Evolutionary conservation across 1,140 invertebrate species (phyloP), one percentile per base, ranked within the genome.

Genomic region (Listronotus oregonensis): DNA sequence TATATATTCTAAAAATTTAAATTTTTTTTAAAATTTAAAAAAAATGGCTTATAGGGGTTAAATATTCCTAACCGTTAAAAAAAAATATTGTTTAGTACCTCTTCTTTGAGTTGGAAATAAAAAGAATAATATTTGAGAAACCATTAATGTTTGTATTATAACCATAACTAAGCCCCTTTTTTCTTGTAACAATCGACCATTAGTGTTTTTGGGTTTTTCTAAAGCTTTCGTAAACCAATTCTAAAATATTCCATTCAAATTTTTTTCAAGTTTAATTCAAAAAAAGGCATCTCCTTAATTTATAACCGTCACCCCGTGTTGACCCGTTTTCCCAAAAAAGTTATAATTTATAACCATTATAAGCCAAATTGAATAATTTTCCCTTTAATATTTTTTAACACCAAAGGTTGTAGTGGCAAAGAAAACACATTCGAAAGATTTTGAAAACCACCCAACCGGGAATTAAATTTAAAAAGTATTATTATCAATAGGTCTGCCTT

Each of bases 361-460:
- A 60, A 65, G 46, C 40, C 50, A 56, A 64, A 64, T 49, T 58
- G 64, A 67, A 69, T 64, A 44, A 67, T 62, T 69, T 71, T 65
- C n/a, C n/a, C 67, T 70, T 70, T 70, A 66, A 66, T 70, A 64
- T n/a, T 70, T 64, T 58, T 70, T 67, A 70, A 70, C 64, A 57
- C 55, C 55, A 58, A 66, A 58, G 54, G 32, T 46, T 57, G 58
- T 51, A 56, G 59, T 56, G 57, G 60, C 18, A 63, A 65, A 69
- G 67, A 61, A 71, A 71, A 71, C 64, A 46, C 57, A 58, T 64
- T 63, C 54, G 56, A 51, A 66, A 66, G 60, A 56, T 68, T 68
- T 71, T 43, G 70, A 69, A 71, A 71, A 71, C 67, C 70, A 71
- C 70, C 69, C 69, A 55, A 71, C 66, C 56, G 56, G 61, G n/a